Percentiles rank a stretch among this genome's conserved stretches.
Evolutionary conservation across 2,888 invertebrate genomes (phyloP).

Genomic region (Colostygia pectinataria): DNA sequence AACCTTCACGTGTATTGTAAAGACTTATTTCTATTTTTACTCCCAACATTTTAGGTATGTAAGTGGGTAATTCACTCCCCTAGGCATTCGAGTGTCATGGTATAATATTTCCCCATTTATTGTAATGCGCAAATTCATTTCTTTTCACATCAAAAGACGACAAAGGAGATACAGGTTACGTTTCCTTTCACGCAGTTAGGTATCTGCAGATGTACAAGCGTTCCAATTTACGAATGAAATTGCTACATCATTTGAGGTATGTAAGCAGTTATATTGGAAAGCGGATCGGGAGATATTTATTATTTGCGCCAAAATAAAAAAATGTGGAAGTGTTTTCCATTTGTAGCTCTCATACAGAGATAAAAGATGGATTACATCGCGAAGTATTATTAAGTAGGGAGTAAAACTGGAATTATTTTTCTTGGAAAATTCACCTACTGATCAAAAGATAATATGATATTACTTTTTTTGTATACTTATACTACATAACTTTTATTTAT

Average conservation of each 20-base stretch:
- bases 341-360: conserved; percentile 28
- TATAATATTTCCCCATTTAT: conserved; percentile 54
- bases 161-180: conserved; percentile 43
- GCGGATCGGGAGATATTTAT: conserved; percentile 40
- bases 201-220: conserved; percentile 38
- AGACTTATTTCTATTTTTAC: conserved; percentile 28
- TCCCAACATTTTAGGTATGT: conserved; percentile 27
- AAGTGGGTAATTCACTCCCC: conserved; percentile 41
- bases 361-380: conserved; percentile 35
- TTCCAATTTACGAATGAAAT: conserved; percentile 52
- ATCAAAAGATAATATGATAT: neutral
- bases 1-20: conserved; percentile 34
- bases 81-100: conserved; percentile 46
- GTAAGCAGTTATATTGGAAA: conserved; percentile 39
- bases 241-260: conserved; percentile 45
- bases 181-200: conserved; percentile 31
- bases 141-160: conserved; percentile 59
- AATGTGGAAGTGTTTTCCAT: conserved; percentile 34
- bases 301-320: conserved; percentile 33
- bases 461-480: no score
- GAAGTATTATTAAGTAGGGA: conserved; percentile 28
- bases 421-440: conserved; percentile 8
- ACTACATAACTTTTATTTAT: no score
- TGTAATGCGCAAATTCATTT: conserved; percentile 57
- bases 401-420: conserved; percentile 29